Evolutionary conservation across 2,797 vertebrate species (phyloP).

Genomic region (Rhinatrema bivittatum): DNA sequence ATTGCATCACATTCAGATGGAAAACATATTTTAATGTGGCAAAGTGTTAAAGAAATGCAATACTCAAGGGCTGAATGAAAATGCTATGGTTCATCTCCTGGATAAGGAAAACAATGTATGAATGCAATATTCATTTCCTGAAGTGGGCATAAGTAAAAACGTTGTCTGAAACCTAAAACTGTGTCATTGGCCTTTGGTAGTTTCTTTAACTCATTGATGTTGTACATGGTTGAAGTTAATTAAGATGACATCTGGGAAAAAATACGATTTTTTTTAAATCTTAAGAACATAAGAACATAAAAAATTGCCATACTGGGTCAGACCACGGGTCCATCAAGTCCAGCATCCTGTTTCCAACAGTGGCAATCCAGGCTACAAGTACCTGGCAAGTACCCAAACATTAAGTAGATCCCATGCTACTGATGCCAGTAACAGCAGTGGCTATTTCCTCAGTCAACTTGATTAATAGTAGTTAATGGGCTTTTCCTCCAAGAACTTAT

Average conservation of each 20-base stretch:
- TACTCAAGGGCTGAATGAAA: slow-evolving; percentile 61
- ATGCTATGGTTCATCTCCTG: slow-evolving; percentile 61
- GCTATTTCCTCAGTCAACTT: too few species aligned
- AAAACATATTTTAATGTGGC: slow-evolving; percentile 67
- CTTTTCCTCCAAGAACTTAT: too few species aligned
- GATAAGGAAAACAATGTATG: slow-evolving; percentile 62
- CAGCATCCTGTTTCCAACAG: too few species aligned
- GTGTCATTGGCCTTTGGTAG: slow-evolving; percentile 52
- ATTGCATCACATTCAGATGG: slow-evolving; percentile 59
- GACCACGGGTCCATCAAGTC: too few species aligned
- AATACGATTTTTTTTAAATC: slow-evolving; percentile 23
- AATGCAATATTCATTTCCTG: slow-evolving; percentile 69
- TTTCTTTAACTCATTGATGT: slow-evolving; percentile 63
- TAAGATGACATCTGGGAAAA: slow-evolving; percentile 47
- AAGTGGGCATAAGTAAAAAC: slow-evolving; percentile 53
- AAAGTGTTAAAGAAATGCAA: slow-evolving; percentile 69
- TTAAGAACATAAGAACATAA: too few species aligned
- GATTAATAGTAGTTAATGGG: too few species aligned
- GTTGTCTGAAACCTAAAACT: slow-evolving; percentile 58
- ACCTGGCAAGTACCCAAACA: too few species aligned
- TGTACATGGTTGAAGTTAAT: slow-evolving; percentile 41
- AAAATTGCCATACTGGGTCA: too few species aligned
- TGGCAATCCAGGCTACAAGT: too few species aligned
- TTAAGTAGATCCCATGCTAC: too few species aligned
- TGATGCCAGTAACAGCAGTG: too few species aligned